A percentile compares a stretch with the other conserved stretches of the same genome.
Conservation (phyloP, 2,113 vertebrate species). For the Strix aluco region DNA sequence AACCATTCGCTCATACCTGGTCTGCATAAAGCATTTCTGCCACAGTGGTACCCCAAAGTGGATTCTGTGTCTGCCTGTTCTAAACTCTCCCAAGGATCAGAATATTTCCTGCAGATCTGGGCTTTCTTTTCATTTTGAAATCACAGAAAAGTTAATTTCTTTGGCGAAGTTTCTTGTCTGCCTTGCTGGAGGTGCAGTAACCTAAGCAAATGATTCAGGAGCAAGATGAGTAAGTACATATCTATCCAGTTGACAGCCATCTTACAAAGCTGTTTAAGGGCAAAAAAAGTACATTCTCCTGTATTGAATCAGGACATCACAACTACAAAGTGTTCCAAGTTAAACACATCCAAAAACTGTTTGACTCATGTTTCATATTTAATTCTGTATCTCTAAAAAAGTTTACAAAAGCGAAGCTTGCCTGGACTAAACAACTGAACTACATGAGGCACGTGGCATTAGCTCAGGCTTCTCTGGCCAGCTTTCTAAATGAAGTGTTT, state of each 20-base stretch:
- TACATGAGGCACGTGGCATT: conserved; percentile 46
- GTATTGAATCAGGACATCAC: conserved; percentile 32
- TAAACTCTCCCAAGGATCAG: neutral
- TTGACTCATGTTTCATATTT: conserved; percentile 60
- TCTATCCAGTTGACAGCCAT: conserved; percentile 38
- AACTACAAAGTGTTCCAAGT: conserved; percentile 34
- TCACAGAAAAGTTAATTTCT: neutral
- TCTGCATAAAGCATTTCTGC: neutral
- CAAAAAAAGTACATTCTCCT: conserved; percentile 30
- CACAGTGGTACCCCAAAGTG: neutral
- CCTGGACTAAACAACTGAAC: conserved; percentile 59
- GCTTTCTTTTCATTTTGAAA: conserved; percentile 2
- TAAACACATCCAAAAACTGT: conserved; percentile 54
- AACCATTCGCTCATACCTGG: neutral
- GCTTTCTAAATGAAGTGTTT: conserved; percentile 67
- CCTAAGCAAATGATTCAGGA: conserved; percentile 40
- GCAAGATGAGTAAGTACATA: conserved; percentile 43
- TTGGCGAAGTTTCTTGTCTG: conserved; percentile 7
- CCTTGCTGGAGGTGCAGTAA: conserved; percentile 11
- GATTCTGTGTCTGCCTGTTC: neutral
- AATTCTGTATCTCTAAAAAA: conserved; percentile 50
- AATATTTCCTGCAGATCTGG: neutral
- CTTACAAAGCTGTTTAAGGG: conserved; percentile 14
- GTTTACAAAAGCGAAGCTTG: conserved; percentile 62
- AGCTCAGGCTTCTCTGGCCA: conserved; percentile 50